A percentile compares a stretch with the other conserved stretches of the same genome.
Conservation (phyloP, 2,888 invertebrate species). For the Drosophila mulleri region DNA sequence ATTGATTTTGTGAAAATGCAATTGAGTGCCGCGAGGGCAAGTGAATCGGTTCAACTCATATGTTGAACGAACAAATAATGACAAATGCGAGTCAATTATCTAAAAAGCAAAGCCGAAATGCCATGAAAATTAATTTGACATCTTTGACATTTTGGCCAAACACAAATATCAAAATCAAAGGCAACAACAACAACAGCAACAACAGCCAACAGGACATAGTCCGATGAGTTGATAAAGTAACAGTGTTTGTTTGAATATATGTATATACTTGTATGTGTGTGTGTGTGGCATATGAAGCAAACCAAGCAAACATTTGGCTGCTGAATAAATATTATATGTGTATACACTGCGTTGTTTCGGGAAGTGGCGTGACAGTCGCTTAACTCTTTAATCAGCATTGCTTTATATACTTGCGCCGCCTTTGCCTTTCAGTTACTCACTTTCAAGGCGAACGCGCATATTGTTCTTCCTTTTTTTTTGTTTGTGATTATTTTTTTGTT, state of each 20-base stretch:
- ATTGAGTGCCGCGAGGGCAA: slow-evolving; percentile 18
- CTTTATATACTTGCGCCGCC: slow-evolving; percentile 17
- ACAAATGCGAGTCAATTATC: slow-evolving; percentile 71
- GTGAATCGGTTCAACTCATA: slow-evolving; percentile 25
- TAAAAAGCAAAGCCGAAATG: slow-evolving; percentile 64
- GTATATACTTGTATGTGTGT: neutral
- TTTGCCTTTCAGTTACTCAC: slow-evolving; percentile 27
- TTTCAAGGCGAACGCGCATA: slow-evolving; percentile 59
- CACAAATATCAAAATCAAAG: slow-evolving; percentile 52
- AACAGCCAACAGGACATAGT: slow-evolving; percentile 10
- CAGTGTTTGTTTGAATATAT: slow-evolving; percentile 3
- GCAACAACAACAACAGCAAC: slow-evolving; percentile 21
- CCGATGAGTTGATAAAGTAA: slow-evolving; percentile 30
- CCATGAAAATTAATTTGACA: slow-evolving; percentile 73
- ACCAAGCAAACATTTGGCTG: slow-evolving; percentile 58
- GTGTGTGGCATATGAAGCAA: slow-evolving; percentile 23
- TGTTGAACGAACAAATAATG: slow-evolving; percentile 26
- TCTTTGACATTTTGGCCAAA: slow-evolving; percentile 75
- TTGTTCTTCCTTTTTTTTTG: slow-evolving; percentile 34
- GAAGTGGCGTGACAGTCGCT: slow-evolving; percentile 69
- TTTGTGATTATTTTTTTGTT: slow-evolving; percentile 16
- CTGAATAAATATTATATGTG: slow-evolving; percentile 30
- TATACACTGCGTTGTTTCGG: neutral
- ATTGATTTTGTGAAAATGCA: slow-evolving; percentile 18
- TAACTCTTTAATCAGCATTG: slow-evolving; percentile 76